Evolutionary conservation across 1,140 invertebrate genomes (phyloP), one percentile per base, ranked within the genome.

Genomic region (Neodiprion virginianus): DNA sequence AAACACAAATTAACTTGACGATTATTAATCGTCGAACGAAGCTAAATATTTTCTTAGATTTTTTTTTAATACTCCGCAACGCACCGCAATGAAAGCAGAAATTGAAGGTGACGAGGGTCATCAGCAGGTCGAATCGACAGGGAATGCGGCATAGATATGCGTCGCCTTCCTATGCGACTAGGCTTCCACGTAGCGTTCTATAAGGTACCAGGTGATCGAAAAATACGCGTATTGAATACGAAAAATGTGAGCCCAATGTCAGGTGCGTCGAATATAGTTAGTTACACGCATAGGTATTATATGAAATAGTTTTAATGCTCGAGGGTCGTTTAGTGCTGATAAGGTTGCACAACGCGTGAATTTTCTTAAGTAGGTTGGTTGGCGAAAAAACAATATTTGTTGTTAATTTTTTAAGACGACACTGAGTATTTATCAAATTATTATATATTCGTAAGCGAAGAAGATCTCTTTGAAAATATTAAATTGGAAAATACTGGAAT

Each of bases 171-270:
- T 47, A 28, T 47, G 21, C 14, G 14, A 14, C 47, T 28, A 47
- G 14, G 11, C 21, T 14, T 21, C 21, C 68, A 69, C 21, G 68
- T 14, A 66, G 61, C 61, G 68, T 69, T 69, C 68, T 69, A 23
- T 21, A 21, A 11, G 69, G 50, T 61, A 23, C 68, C 23, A 11
- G 69, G 50, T 61, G 47, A 49, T 67, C 10, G 48, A 61, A 61
- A 61, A 61, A 61, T 12, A 82, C 80, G 80, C 80, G 79, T 72
- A 48, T 53, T 72, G 82, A 79, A 83, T 83, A 80, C 82, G 78
- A 76, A 83, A 83, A 81, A 83, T 73, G 28, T 11, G 21, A 72
- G 68, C 73, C 79, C 82, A 83, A 83, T 83, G 82, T 79, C 81
- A 79, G 77, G 10, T n/a, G 23, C 8, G 14, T 65, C 50, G 28